These are phyloP conservation scores for Enteromius mattozi DNA, from an alignment of 2,797 vertebrate species.

Conservation along the genomic window DNA sequence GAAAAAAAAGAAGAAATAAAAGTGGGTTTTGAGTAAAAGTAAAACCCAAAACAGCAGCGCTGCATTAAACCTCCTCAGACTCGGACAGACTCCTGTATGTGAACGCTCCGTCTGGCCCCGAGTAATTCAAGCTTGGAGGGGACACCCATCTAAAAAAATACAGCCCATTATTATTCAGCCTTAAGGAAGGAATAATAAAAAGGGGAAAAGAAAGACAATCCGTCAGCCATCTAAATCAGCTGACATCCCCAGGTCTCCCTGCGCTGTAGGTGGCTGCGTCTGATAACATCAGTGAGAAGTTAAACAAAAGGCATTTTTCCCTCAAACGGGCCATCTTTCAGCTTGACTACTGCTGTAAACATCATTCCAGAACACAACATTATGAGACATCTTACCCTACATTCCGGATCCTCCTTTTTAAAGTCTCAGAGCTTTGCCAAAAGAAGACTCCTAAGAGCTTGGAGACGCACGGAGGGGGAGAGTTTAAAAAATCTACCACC, in stretches of 20 bases:
- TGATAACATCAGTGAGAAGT: slow-evolving; percentile 80
- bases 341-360: slow-evolving; percentile 85
- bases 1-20: background rate
- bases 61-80: slow-evolving; percentile 31
- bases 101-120: slow-evolving; percentile 50
- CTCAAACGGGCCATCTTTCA: slow-evolving; percentile 84
- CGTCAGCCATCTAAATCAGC: slow-evolving; percentile 58
- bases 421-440: slow-evolving; percentile 69
- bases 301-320: slow-evolving; percentile 84
- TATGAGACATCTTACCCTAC: slow-evolving; percentile 77
- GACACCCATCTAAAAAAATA: slow-evolving; percentile 66
- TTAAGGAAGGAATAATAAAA: slow-evolving; percentile 67
- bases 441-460: slow-evolving; percentile 58
- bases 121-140: slow-evolving; percentile 59
- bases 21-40: slow-evolving; percentile 10
- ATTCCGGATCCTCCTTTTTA: slow-evolving; percentile 75
- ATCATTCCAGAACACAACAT: slow-evolving; percentile 78
- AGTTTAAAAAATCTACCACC: slow-evolving; percentile 44
- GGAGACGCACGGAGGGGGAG: slow-evolving; percentile 58
- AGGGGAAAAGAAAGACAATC: slow-evolving; percentile 36
- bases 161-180: slow-evolving; percentile 64
- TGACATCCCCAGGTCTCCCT: slow-evolving; percentile 51
- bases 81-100: slow-evolving; percentile 49
- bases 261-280: slow-evolving; percentile 65
- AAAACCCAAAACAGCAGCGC: slow-evolving; percentile 29